phyloP scores from a whole-genome alignment of 2,888 invertebrate species.

The Apomyelois bistriatella region DNA sequence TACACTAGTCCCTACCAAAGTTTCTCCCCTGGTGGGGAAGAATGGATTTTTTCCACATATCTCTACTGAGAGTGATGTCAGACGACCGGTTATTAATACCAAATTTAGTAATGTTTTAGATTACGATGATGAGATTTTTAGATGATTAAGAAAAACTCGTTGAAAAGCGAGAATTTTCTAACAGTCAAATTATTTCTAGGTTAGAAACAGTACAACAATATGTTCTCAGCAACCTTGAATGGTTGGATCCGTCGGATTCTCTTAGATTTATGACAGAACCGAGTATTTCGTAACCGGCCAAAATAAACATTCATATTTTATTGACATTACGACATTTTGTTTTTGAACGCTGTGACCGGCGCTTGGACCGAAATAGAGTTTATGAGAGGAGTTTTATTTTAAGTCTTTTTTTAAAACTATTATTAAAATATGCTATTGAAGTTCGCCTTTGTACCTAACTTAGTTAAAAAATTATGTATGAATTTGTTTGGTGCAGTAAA shows the following conservation, averaged over 20 bases:
- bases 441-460: too few relatives aligned
- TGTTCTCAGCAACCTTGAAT: constrained; percentile 61
- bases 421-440: constrained; percentile 38
- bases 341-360: constrained; percentile 46
- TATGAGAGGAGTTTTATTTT: constrained; percentile 67
- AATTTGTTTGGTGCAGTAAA: too few relatives aligned
- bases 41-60: too few relatives aligned
- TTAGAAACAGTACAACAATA: constrained; percentile 58
- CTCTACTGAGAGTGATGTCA: too few relatives aligned
- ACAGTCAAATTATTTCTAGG: constrained; percentile 57
- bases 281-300: constrained; percentile 71
- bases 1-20: too few relatives aligned
- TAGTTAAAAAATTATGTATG: too few relatives aligned
- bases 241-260: constrained; percentile 58
- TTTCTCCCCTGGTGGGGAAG: too few relatives aligned
- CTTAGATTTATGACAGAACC: constrained; percentile 63
- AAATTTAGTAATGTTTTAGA: too few relatives aligned
- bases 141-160: too few relatives aligned
- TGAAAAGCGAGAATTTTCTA: too few relatives aligned
- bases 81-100: too few relatives aligned
- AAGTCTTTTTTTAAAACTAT: constrained; percentile 44
- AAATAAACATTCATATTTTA: constrained; percentile 77
- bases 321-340: constrained; percentile 73
- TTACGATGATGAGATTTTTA: too few relatives aligned
- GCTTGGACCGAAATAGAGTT: constrained; percentile 58